Evolutionary conservation across 2,888 invertebrate genomes (phyloP).

Genomic region (Platerodrilus igneus): DNA sequence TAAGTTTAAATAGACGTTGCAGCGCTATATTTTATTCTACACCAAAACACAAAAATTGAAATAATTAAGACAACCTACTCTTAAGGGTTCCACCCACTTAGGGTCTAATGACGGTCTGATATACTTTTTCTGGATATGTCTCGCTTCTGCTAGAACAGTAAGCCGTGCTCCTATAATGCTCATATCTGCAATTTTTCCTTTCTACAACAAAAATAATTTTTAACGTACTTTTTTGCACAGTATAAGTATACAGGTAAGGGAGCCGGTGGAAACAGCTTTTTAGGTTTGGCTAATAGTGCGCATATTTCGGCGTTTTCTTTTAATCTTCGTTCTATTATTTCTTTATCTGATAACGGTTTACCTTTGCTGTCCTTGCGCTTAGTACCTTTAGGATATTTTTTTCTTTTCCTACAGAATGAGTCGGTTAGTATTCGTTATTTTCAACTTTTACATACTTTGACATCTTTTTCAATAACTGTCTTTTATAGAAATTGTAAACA

Average conservation of each 20-base stretch:
- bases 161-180: constrained; percentile 14
- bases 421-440: too few species aligned
- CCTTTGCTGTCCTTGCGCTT: constrained; percentile 7
- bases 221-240: constrained; percentile 6
- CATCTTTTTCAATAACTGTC: constrained; percentile 8
- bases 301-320: constrained; percentile 34
- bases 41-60: too few species aligned
- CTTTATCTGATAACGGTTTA: constrained; percentile 7
- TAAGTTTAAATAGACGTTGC: background rate
- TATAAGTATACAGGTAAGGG: constrained; percentile 23
- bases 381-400: constrained; percentile 6
- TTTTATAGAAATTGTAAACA: constrained; percentile 26
- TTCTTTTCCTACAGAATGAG: constrained; percentile 10
- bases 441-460: constrained; percentile 3
- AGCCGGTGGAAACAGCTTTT: constrained; percentile 25
- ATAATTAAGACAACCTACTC: constrained; percentile 15
- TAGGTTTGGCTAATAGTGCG: constrained; percentile 37
- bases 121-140: constrained; percentile 14
- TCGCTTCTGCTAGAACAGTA: constrained; percentile 20
- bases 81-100: constrained; percentile 12
- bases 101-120: constrained; percentile 25
- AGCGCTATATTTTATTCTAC: too few species aligned
- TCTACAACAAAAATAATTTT: constrained; percentile 16
- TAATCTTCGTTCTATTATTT: constrained; percentile 18
- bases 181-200: constrained; percentile 22